These are phyloP conservation scores for Rhinogobio ventralis DNA, from an alignment of 2,797 vertebrate species.

Conservation along the genomic window DNA sequence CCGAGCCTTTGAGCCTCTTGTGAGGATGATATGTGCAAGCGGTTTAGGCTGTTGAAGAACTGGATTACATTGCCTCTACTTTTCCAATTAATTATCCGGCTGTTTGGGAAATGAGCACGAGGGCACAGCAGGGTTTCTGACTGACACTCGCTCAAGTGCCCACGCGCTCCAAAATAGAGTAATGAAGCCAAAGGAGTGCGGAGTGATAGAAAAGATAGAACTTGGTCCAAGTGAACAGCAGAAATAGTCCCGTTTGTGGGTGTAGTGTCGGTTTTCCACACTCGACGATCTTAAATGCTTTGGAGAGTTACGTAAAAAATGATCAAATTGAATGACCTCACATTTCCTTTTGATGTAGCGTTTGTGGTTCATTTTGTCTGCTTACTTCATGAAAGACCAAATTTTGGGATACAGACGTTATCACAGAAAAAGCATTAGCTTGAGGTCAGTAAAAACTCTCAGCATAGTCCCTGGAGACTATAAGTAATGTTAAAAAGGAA, in stretches of 20 bases:
- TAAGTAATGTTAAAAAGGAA: not conserved
- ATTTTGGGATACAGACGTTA: not conserved
- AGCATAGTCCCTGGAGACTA: not conserved
- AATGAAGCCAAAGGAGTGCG: constrained; percentile 15
- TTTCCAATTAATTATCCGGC: constrained; percentile 73
- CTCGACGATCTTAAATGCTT: not conserved
- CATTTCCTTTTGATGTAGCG: not conserved
- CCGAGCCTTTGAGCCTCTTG: constrained; percentile 46
- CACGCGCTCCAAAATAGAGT: constrained; percentile 8
- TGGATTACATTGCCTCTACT: constrained; percentile 67
- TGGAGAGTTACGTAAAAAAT: constrained; percentile 18
- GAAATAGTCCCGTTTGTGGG: constrained; percentile 12
- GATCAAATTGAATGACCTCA: not conserved
- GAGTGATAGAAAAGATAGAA: not conserved
- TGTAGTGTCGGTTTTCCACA: constrained; percentile 13
- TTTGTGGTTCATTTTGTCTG: not conserved
- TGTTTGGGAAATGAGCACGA: constrained; percentile 68
- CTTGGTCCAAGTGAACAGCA: constrained; percentile 14
- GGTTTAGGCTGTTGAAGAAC: constrained; percentile 64
- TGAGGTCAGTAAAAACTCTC: not conserved
- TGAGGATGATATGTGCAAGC: constrained; percentile 55
- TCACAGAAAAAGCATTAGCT: not conserved
- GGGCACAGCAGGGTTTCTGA: constrained; percentile 21
- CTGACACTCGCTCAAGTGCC: not conserved
- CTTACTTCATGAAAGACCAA: not conserved